phyloP scores from a whole-genome alignment of 2,113 vertebrate species.

The Trogon surrucura region DNA sequence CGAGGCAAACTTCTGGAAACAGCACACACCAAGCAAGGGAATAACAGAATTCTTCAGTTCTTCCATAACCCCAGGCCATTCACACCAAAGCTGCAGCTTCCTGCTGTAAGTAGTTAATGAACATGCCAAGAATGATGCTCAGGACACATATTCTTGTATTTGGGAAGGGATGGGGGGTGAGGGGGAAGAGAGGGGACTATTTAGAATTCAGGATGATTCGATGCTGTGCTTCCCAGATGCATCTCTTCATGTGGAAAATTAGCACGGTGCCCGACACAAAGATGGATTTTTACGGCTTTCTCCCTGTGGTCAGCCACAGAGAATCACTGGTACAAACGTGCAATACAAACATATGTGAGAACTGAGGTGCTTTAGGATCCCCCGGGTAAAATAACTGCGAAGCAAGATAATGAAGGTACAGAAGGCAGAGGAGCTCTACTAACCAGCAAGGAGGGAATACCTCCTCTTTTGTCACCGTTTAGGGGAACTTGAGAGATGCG shows the following conservation, averaged over 20 bases:
- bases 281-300: not conserved
- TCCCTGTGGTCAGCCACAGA: not conserved
- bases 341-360: not conserved
- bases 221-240: not conserved
- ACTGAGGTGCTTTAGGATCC: not conserved
- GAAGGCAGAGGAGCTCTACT: not conserved
- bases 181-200: not conserved
- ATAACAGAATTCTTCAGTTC: not conserved
- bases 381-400: not conserved
- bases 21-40: not conserved
- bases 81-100: not conserved
- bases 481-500: not conserved
- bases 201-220: not conserved
- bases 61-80: not conserved
- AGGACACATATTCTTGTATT: not conserved
- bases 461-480: not conserved
- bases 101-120: not conserved
- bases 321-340: not conserved
- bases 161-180: not conserved
- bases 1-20: not conserved
- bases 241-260: not conserved
- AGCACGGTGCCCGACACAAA: not conserved
- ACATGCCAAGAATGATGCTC: not conserved
- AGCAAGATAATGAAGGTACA: not conserved
- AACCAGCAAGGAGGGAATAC: not conserved